Conservation (phyloP, 2,113 vertebrate species). For the Daboia siamensis region DNA sequence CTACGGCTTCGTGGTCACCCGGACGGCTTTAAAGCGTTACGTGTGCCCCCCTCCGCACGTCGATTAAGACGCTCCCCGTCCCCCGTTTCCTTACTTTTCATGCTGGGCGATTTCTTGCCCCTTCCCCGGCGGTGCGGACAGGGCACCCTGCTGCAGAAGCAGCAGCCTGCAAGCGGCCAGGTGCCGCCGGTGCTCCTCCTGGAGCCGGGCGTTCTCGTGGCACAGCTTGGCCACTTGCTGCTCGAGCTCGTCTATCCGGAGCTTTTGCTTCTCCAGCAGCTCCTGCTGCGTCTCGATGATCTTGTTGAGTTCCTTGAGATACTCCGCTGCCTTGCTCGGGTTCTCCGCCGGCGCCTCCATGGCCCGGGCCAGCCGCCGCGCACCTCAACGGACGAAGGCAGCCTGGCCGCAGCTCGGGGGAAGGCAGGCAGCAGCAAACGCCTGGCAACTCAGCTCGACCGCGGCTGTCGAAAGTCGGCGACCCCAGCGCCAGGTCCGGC, state of each 20-base stretch:
- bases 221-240: slow-evolving; percentile 84
- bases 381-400: slow-evolving; percentile 43
- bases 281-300: slow-evolving; percentile 89
- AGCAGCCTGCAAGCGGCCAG: slow-evolving; percentile 85
- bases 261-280: slow-evolving; percentile 85
- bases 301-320: slow-evolving; percentile 83
- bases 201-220: slow-evolving; percentile 79
- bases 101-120: slow-evolving; percentile 75
- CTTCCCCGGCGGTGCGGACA: slow-evolving; percentile 63
- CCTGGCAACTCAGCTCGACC: slow-evolving; percentile 33
- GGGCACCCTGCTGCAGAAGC: slow-evolving; percentile 63
- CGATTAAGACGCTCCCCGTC: not conserved
- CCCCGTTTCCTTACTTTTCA: slow-evolving; percentile 74
- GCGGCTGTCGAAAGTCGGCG: slow-evolving; percentile 9
- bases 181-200: slow-evolving; percentile 87
- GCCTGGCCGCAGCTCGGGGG: not conserved
- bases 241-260: slow-evolving; percentile 86
- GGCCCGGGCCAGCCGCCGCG: slow-evolving; percentile 57
- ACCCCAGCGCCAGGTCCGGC: slow-evolving; percentile 14
- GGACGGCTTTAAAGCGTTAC: not conserved
- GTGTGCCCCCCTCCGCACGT: not conserved
- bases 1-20: not conserved
- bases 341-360: slow-evolving; percentile 87
- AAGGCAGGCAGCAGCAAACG: slow-evolving; percentile 22
- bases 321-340: slow-evolving; percentile 88